Base-by-base conservation (phyloP, 2,113 vertebrate species). In the Microtus oregoni region DNA sequence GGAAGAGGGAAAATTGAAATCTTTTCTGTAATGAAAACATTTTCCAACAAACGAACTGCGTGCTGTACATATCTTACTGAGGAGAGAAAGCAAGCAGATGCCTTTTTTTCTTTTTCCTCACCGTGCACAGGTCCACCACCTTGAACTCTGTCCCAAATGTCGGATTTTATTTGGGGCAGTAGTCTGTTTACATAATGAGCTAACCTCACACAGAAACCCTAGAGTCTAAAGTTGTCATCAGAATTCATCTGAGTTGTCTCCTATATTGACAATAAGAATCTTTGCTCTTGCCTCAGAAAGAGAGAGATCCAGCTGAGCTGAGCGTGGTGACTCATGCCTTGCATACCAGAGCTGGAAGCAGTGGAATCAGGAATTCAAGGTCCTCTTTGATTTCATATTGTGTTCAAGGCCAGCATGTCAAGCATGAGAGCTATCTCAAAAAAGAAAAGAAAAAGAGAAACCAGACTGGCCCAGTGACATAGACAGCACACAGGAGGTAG, bases 231-330 rank as follows among this genome's bases (percentile, higher is more conserved):
- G 38, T 41, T 76, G 86, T 67, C 44, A 86, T 55, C 89, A 94
- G 61, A 83, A 50, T 87, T 96, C 68, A 97, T 90, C 78, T 94
- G 61, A 87, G 52, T 91, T 94, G 30, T 90, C 85, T 94, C 61
- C 61, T 93, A 67, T 91, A 96, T 96, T 73, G 61, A 97, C 91
- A 97, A 96, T 97, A 96, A 96, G 93, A 86, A 55, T 82, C 81
- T 77, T 86, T 77, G 88, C 47, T 90, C 76, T 77, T 96, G 90
- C 95, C 94, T 94, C 81, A 95, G 52, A 30, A 5, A n/a, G 32
- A 55, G 15, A 32, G 47, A 78, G 44, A 47, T 83, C 35, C 81
- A 83, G 22, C 26, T 63, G n/a, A 55, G 58, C n/a, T 63, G 13
- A 30, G 20, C 35, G 4, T 58, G 20, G 52, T 83, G 38, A 58